Conservation (phyloP, 2,888 invertebrate species). For the Dichetophora obliterata region DNA sequence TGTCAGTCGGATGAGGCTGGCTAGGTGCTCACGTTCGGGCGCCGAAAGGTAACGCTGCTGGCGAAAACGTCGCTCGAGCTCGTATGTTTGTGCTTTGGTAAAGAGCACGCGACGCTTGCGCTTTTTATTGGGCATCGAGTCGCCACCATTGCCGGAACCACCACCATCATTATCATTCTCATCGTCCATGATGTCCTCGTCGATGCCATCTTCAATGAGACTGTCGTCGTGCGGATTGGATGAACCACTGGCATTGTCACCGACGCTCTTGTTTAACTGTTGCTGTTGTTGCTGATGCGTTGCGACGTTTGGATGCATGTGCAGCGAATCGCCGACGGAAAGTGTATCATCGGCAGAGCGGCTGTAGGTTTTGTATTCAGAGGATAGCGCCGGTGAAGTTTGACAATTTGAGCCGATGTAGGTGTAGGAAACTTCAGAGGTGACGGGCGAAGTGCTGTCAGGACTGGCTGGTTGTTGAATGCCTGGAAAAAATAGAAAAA, state of each 20-base stretch:
- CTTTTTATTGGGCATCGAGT: constrained; percentile 80
- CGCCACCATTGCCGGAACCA: constrained; percentile 64
- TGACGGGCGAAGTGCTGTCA: constrained; percentile 88
- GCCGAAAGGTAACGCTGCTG: constrained; percentile 98
- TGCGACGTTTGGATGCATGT: constrained; percentile 38
- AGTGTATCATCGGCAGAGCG: constrained; percentile 66
- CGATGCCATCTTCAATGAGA: constrained; percentile 67
- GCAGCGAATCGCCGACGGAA: constrained; percentile 60
- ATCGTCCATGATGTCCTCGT: constrained; percentile 70
- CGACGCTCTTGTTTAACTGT: constrained; percentile 38
- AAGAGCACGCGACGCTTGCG: constrained; percentile 96
- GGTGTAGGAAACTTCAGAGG: constrained; percentile 78
- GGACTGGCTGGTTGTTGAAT: constrained; percentile 80
- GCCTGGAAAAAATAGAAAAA: constrained; percentile 39
- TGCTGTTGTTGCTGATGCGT: constrained; percentile 48
- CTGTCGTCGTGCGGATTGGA: constrained; percentile 63
- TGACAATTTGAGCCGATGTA: constrained; percentile 68
- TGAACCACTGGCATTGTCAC: constrained; percentile 49
- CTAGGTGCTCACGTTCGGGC: constrained; percentile 96
- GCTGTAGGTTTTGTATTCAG: constrained; percentile 67
- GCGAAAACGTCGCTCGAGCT: constrained; percentile 92
- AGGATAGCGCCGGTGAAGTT: constrained; percentile 66
- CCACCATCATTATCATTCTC: constrained; percentile 75
- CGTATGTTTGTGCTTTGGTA: constrained; percentile 97
- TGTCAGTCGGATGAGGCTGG: constrained; percentile 92